Base-by-base conservation (phyloP, 2,888 invertebrate genomes). In the Linyphia triangularis region DNA sequence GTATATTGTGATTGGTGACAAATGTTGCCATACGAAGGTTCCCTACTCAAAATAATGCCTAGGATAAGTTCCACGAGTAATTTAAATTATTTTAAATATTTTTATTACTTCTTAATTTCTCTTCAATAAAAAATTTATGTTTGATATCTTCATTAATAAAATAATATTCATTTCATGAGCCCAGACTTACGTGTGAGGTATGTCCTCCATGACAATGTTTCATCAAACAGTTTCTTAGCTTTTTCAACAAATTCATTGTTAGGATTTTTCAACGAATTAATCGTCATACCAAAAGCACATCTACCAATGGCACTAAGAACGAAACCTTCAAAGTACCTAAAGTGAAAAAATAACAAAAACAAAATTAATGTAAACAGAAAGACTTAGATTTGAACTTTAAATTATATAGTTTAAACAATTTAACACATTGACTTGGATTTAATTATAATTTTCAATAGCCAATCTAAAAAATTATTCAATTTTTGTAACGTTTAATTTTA, bases 231-330 rank as follows among this genome's bases (percentile, higher is more conserved):
- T 43, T 83, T 70, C 26, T 85, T 78, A 0, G 90, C 73, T 28
- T 90, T 88, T 13, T 70, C 61, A 9, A 89, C 70, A n/a, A 90
- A 83, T 13, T 59, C 67, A 22, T 89, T 70, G 22, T 90, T 33
- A 1, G 77, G 84, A 65, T 84, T 61, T 19, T 43, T 37, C 16
- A 90, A 28, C n/a, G 88, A 70, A 61, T 78, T 82, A 10, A 90
- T 78, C 13, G 67, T 78, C 24, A 90, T 78, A 13, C 90, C 90
- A 30, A 90, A 89, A 9, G 90, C 89, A 28, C 89, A 88, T 33
- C 59, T 65, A 0, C 75, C 85, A 10, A 90, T 88, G 9, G 81
- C 65, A 63, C 81, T 79, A 16, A 90, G 30, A 16, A 88, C 82
- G 30, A 88, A 89, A 9, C 65, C 61, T 67, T 77, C 69, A 22